Evolutionary conservation across 30 jellyfish, hydroid and myxozoan species (phyloP).

Genomic region (Haliclystus octoradiatus): DNA sequence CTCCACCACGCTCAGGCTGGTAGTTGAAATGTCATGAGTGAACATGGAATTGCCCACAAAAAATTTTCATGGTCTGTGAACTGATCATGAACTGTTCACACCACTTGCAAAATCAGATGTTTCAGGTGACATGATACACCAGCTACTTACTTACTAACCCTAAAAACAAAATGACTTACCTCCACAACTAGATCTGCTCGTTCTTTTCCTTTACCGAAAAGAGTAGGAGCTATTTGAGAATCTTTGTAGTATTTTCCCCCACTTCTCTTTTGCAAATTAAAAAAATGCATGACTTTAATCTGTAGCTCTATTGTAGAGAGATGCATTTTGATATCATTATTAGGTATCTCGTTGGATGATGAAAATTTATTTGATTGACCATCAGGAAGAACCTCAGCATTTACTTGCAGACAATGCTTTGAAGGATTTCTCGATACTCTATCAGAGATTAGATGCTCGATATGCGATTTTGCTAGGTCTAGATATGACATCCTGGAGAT

Average conservation of each 20-base stretch:
- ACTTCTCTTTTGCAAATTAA: slow-evolving; percentile 12
- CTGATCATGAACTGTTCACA: background rate
- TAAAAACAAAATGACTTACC: slow-evolving; percentile 11
- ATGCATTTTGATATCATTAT: slow-evolving; percentile 57
- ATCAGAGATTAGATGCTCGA: slow-evolving; percentile 59
- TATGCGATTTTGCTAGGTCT: slow-evolving; percentile 56
- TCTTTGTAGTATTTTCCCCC: background rate
- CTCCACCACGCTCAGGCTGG: too few species aligned
- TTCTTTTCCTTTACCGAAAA: slow-evolving; percentile 91
- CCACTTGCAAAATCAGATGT: background rate
- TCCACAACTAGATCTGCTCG: slow-evolving; percentile 66
- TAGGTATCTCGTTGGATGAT: slow-evolving; percentile 52
- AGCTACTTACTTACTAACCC: background rate
- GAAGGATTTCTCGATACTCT: slow-evolving; percentile 50
- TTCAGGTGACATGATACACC: background rate
- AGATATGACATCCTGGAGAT: slow-evolving; percentile 35
- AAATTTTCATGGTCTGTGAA: background rate
- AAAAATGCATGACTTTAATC: slow-evolving; percentile 49
- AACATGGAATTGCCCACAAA: background rate
- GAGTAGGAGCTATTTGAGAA: slow-evolving; percentile 52
- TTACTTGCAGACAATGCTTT: slow-evolving; percentile 78
- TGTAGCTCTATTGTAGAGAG: slow-evolving; percentile 73
- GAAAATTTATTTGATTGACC: slow-evolving; percentile 9
- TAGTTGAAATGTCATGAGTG: background rate
- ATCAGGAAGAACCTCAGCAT: slow-evolving; percentile 59